Percentiles rank a stretch among this genome's conserved stretches.
Evolutionary conservation across 2,113 vertebrate species (phyloP).

Genomic region (Arenaria interpres): DNA sequence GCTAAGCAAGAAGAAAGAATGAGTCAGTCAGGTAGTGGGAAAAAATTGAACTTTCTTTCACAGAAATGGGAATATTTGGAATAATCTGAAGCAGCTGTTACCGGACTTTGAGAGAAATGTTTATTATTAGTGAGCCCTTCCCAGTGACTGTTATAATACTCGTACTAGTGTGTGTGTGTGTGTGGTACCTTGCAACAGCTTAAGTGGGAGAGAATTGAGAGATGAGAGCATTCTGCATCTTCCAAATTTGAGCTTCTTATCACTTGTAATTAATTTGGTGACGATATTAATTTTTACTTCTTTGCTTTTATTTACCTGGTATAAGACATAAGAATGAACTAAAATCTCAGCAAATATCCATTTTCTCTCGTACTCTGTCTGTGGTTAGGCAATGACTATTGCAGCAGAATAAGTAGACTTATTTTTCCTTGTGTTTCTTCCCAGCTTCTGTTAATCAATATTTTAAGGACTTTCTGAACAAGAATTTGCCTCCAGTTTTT

Average conservation of each 20-base stretch:
- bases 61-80: background rate
- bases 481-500: background rate
- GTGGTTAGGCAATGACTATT: background rate
- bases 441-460: background rate
- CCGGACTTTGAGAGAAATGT: background rate
- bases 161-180: too few relatives aligned
- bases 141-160: background rate
- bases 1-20: background rate
- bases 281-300: background rate
- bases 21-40: background rate
- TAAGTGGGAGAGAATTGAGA: background rate
- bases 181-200: background rate
- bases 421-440: background rate
- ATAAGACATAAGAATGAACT: background rate
- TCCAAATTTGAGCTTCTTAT: background rate
- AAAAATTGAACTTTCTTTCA: background rate
- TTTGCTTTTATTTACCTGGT: background rate
- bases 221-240: background rate
- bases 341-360: background rate
- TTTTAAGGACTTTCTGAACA: background rate
- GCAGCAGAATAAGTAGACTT: background rate
- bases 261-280: background rate
- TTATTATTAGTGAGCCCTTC: background rate
- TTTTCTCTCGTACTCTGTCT: background rate
- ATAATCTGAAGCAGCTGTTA: background rate